Percentiles rank a stretch among this genome's conserved stretches.
Evolutionary conservation across 2,888 invertebrate genomes (phyloP).

Genomic region (Spisula subtruncata): DNA sequence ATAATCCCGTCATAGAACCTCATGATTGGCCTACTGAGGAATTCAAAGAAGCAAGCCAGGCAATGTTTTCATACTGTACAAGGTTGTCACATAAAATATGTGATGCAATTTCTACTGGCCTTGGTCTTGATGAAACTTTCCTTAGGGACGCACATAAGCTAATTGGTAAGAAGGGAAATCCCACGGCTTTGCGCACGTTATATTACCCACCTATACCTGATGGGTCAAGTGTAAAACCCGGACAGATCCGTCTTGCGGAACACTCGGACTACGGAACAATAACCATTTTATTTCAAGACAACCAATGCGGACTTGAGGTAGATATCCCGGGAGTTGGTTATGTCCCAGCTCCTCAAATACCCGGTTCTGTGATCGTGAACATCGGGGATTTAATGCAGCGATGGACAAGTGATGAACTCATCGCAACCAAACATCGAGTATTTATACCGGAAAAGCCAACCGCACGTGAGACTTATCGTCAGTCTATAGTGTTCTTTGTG

Average conservation of each 20-base stretch:
- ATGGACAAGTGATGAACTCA: slow-evolving; percentile 92
- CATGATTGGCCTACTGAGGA: slow-evolving; percentile 45
- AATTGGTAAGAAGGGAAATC: slow-evolving; percentile 39
- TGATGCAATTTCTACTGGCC: slow-evolving; percentile 50
- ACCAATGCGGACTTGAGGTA: slow-evolving; percentile 75
- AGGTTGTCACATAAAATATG: slow-evolving; percentile 44
- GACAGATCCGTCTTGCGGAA: slow-evolving; percentile 77
- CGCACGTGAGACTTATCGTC: slow-evolving; percentile 53
- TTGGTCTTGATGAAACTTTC: slow-evolving; percentile 36
- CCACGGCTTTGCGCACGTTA: slow-evolving; percentile 43
- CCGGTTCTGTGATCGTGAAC: slow-evolving; percentile 93
- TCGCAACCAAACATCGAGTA: slow-evolving; percentile 89
- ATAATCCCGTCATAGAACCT: slow-evolving; percentile 33
- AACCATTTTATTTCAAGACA: slow-evolving; percentile 77
- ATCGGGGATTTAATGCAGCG: slow-evolving; percentile 92
- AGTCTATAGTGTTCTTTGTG: slow-evolving; percentile 76
- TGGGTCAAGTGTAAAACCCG: slow-evolving; percentile 65
- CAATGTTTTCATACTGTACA: slow-evolving; percentile 41
- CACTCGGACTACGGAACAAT: slow-evolving; percentile 78
- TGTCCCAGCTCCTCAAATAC: slow-evolving; percentile 92
- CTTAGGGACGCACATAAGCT: slow-evolving; percentile 45
- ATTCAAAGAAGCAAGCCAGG: slow-evolving; percentile 33
- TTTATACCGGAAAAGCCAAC: slow-evolving; percentile 69
- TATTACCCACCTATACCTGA: slow-evolving; percentile 52
- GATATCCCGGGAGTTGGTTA: slow-evolving; percentile 89